Percentiles rank a stretch among this genome's conserved stretches.
Evolutionary conservation across 2,113 vertebrate species (phyloP).

Genomic region (Gila orcuttii): DNA sequence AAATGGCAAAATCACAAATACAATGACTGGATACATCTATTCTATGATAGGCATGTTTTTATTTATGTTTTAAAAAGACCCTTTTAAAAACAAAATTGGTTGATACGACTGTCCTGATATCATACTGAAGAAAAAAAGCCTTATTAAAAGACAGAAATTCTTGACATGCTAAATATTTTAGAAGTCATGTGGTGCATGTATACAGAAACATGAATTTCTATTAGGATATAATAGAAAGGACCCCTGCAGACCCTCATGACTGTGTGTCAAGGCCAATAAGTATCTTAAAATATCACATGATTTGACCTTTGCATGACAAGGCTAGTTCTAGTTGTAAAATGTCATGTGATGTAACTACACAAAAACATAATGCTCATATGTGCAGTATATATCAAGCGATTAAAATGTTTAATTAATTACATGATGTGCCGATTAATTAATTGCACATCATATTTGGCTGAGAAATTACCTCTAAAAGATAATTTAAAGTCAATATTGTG

Average conservation of each 20-base stretch:
- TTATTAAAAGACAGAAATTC: too few species aligned
- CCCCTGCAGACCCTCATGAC: background rate
- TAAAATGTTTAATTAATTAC: too few species aligned
- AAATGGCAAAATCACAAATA: too few species aligned
- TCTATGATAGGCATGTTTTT: background rate
- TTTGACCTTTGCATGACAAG: background rate
- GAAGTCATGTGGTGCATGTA: background rate
- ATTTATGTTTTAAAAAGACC: background rate
- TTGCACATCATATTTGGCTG: too few species aligned
- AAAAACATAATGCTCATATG: background rate
- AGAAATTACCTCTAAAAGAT: too few species aligned
- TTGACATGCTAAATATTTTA: too few species aligned
- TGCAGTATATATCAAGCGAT: too few species aligned
- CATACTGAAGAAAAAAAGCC: too few species aligned
- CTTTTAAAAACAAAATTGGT: too few species aligned
- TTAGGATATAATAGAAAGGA: background rate
- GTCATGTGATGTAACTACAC: background rate
- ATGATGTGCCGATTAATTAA: too few species aligned
- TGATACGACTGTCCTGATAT: too few species aligned
- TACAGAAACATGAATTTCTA: background rate
- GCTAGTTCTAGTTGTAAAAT: background rate
- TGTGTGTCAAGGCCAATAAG: background rate
- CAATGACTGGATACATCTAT: background rate
- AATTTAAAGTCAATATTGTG: too few species aligned
- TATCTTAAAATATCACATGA: constrained; percentile 10